phyloP scores from a whole-genome alignment of 2,113 vertebrate genomes.

The Struthio camelus region DNA sequence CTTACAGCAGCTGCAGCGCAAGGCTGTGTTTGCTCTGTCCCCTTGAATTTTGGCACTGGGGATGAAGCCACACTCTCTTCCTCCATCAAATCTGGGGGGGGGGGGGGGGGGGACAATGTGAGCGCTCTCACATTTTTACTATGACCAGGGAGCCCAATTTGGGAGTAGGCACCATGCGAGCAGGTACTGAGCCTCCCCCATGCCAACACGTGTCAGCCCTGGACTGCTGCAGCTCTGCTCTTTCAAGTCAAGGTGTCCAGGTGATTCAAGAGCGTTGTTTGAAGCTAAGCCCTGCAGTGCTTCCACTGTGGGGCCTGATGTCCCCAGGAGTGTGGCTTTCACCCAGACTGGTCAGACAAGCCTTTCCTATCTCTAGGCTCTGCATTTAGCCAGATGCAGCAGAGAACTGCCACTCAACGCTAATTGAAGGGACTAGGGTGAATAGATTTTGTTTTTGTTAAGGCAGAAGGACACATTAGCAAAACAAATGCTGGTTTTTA shows the following conservation, averaged over 20 bases:
- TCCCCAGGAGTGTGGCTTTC: background rate
- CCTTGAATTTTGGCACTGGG: background rate
- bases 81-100: background rate
- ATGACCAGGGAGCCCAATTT: background rate
- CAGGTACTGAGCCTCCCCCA: too few species aligned
- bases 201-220: background rate
- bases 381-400: background rate
- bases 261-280: background rate
- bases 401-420: background rate
- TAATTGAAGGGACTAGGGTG: background rate
- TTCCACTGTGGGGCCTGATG: background rate
- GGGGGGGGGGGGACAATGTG: background rate
- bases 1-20: background rate
- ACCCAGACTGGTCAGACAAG: background rate
- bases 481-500: fast-evolving
- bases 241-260: background rate
- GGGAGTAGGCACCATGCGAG: background rate
- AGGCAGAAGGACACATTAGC: background rate
- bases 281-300: background rate
- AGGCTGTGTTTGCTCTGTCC: background rate
- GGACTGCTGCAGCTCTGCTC: background rate
- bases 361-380: background rate
- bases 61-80: background rate
- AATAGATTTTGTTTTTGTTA: background rate
- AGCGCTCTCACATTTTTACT: background rate